These are phyloP conservation scores for Hymenopus coronatus DNA, from an alignment of 2,888 invertebrate genomes.

Conservation along the genomic window DNA sequence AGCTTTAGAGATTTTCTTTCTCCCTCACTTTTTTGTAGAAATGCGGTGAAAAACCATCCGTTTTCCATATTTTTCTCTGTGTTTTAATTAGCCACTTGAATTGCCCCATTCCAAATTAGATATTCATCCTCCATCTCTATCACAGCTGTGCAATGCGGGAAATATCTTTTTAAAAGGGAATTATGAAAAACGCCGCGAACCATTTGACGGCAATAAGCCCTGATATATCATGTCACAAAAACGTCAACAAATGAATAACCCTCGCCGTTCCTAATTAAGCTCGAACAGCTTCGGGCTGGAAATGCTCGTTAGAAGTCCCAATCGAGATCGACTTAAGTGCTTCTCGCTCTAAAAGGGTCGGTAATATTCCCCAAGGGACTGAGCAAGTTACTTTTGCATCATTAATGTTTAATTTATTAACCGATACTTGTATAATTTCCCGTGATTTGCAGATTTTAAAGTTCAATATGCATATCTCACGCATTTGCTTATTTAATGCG, in stretches of 20 bases:
- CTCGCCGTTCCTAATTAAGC: background rate
- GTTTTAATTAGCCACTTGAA: background rate
- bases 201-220: background rate
- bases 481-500: no score
- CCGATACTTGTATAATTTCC: no score
- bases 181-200: background rate
- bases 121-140: background rate
- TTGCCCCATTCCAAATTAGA: background rate
- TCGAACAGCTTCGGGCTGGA: background rate
- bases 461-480: no score
- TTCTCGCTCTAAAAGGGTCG: background rate
- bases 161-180: background rate
- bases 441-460: no score
- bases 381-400: no score
- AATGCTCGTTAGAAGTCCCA: background rate
- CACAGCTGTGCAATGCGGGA: background rate
- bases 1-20: background rate
- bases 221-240: background rate
- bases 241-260: background rate
- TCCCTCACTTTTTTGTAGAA: background rate
- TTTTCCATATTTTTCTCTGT: background rate
- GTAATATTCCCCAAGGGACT: background rate
- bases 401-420: no score
- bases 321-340: background rate
- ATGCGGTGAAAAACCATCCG: background rate